These are phyloP conservation scores for Syrrhaptes paradoxus DNA, from an alignment of 2,113 vertebrate species.

Conservation along the genomic window DNA sequence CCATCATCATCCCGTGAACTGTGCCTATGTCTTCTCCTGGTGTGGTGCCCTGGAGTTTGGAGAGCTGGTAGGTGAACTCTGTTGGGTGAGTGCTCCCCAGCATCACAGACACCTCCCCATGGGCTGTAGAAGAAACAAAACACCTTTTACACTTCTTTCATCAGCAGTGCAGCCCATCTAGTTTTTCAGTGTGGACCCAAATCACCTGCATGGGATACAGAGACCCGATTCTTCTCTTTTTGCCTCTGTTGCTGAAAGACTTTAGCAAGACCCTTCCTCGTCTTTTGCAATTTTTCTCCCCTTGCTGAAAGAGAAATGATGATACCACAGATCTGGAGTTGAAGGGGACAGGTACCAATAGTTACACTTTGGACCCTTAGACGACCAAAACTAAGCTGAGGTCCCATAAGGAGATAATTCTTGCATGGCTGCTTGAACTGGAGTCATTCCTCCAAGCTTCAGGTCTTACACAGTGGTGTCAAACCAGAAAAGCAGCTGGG, in stretches of 20 bases:
- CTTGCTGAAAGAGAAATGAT: not conserved
- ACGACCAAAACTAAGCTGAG: not conserved
- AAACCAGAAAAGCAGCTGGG: not conserved
- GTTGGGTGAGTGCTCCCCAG: slow-evolving; percentile 68
- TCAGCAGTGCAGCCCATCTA: not conserved
- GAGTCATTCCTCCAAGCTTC: not conserved
- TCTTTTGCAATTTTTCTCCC: not conserved
- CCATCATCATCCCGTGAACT: slow-evolving; percentile 70
- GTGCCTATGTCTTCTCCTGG: slow-evolving; percentile 48
- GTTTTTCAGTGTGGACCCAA: not conserved
- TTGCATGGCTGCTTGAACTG: not conserved
- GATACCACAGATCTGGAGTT: not conserved
- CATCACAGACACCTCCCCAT: slow-evolving; percentile 76
- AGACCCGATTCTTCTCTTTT: not conserved
- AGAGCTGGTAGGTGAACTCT: slow-evolving; percentile 81
- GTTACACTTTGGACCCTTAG: not conserved
- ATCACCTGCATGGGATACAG: not conserved
- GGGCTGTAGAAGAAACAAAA: slow-evolving; percentile 56
- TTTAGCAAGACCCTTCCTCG: not conserved
- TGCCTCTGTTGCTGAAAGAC: not conserved
- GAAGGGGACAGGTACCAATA: not conserved
- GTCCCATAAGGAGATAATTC: rapidly evolving
- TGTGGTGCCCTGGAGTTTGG: slow-evolving; percentile 30
- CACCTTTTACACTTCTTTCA: not conserved
- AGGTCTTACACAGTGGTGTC: not conserved